Base-by-base conservation (phyloP, 2,888 invertebrate genomes). In the Cerceris ruficornis region DNA sequence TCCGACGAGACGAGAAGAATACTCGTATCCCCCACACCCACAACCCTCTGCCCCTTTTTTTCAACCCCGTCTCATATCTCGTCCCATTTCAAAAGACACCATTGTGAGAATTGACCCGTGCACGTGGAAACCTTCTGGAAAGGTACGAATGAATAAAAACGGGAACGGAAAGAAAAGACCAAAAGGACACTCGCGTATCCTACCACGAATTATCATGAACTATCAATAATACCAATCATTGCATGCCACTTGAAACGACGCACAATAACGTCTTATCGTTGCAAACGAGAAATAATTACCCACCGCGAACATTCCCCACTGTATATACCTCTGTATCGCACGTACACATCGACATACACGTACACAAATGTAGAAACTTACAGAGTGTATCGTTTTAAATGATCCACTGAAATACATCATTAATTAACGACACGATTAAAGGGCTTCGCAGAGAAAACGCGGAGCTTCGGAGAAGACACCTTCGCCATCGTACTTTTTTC, bases 171-270 rank as follows among this genome's bases (percentile, higher is more conserved):
- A 59, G 7, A 58, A 50, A 65, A 60, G 60, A 57, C 41, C 57
- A 49, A 42, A 55, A 43, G 6, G 13, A 1, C 41, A 15, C 54
- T 59, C 64, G 64, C 17, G n/a, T 41, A 41, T 13, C 46, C 46
- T 14, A 11, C 46, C 17, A 28, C 9, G 76, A 60, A 46, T 65
- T 50, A 43, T 17, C 49, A 68, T 59, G 58, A 74, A 15, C 41
- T 46, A 69, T 61, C 57, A 39, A 49, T 8, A 41, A 17, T 15
- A 43, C 55, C 46, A 14, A 66, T 49, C 57, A 28, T 66, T n/a
- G 75, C 67, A 42, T 61, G 68, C 55, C 71, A 62, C 69, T 71
- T 68, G 71, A 58, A 70, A 76, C 68, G 76, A 78, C 78, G 71
- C 76, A 68, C 78, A 71, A 76, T 57, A 71, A 74, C 68, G 64